phyloP scores from a whole-genome alignment of 2,797 vertebrate species.

The Sebastiscus albofasciatus region DNA sequence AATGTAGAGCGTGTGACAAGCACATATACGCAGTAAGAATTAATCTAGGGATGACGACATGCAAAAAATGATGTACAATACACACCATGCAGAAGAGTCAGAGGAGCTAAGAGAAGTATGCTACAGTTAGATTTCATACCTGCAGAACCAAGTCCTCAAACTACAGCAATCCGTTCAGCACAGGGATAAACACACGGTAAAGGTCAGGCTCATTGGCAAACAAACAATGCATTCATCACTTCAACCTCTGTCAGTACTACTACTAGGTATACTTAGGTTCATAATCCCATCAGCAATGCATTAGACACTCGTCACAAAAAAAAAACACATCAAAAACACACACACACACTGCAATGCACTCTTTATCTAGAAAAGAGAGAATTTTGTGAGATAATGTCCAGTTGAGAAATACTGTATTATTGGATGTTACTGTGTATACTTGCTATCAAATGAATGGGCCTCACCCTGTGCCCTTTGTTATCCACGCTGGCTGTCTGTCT shows the following conservation, averaged over 20 bases:
- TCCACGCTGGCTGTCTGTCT: conserved; percentile 74
- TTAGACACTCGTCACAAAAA: conserved; percentile 2
- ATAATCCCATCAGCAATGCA: background rate
- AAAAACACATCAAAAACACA: background rate
- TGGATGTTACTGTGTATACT: background rate
- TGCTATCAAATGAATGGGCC: background rate
- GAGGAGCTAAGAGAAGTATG: conserved; percentile 41
- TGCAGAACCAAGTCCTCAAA: conserved; percentile 87
- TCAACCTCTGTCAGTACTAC: conserved; percentile 13
- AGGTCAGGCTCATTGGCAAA: conserved; percentile 63
- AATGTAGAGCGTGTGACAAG: background rate
- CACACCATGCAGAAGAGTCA: conserved; percentile 68
- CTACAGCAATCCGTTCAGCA: conserved; percentile 80
- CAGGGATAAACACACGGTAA: conserved; percentile 73
- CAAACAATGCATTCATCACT: conserved; percentile 47
- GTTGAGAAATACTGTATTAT: background rate
- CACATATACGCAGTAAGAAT: conserved; percentile 4
- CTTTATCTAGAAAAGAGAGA: background rate
- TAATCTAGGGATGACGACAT: conserved; percentile 2
- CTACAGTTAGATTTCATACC: conserved; percentile 79
- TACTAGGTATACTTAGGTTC: background rate
- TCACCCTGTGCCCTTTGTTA: conserved; percentile 73
- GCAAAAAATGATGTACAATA: conserved; percentile 33
- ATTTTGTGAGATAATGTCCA: background rate
- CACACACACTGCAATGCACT: background rate